phyloP scores from a whole-genome alignment of 2,113 vertebrate species.

The Heteronetta atricapilla region DNA sequence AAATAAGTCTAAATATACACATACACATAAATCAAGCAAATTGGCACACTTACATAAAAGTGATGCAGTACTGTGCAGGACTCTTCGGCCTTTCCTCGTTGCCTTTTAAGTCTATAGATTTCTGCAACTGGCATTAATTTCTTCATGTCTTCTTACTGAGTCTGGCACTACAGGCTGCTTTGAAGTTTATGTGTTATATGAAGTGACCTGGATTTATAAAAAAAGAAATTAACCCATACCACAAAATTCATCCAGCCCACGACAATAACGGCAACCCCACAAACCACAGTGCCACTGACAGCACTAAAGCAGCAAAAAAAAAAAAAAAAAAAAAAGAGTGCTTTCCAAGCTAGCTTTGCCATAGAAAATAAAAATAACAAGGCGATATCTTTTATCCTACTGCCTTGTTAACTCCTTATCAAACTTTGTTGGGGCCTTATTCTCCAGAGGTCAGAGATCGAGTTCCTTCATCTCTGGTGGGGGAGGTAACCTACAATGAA shows the following conservation, averaged over 20 bases:
- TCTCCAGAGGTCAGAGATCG: neutral
- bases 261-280: neutral
- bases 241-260: neutral
- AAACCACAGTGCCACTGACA: neutral
- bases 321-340: neutral
- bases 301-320: neutral
- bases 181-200: neutral
- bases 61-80: neutral
- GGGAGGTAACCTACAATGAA: neutral
- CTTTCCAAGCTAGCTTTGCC: neutral
- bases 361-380: neutral
- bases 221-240: neutral
- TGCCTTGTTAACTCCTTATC: neutral
- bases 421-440: neutral
- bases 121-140: neutral
- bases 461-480: neutral
- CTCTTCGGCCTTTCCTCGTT: neutral
- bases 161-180: neutral
- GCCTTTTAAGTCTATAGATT: neutral
- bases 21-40: slow-evolving; percentile 20
- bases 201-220: neutral
- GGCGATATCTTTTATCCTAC: neutral
- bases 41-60: neutral
- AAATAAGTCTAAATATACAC: slow-evolving; percentile 36
- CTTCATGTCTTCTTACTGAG: neutral